Conservation (phyloP, 35 echinoderm and acorn worm genomes). For the Chiridota heheva region DNA sequence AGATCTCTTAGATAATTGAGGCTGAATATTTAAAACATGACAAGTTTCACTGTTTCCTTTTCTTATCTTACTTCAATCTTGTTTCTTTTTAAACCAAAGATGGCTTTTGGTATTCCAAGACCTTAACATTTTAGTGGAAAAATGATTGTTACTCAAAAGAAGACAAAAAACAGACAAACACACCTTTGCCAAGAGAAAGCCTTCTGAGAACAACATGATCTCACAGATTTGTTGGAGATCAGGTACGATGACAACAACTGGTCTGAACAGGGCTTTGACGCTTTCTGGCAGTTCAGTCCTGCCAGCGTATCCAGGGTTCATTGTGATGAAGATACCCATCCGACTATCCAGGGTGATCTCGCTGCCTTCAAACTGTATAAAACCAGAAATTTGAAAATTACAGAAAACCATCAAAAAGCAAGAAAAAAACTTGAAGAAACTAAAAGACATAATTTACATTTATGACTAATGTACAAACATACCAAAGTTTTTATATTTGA, state of each 20-base stretch:
- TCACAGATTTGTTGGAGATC: slow-evolving; percentile 98
- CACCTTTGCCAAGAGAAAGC: slow-evolving; percentile 97
- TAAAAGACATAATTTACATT: background rate
- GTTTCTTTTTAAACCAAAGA: too few relatives aligned
- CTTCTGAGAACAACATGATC: slow-evolving; percentile 98
- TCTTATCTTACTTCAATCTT: too few relatives aligned
- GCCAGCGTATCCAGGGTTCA: slow-evolving; percentile 99
- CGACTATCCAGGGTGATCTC: slow-evolving; percentile 96
- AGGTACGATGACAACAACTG: slow-evolving; percentile 97
- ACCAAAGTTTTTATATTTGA: too few relatives aligned
- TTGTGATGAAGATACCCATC: slow-evolving; percentile 99
- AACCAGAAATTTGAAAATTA: background rate
- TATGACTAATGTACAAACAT: too few relatives aligned
- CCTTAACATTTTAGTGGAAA: too few relatives aligned
- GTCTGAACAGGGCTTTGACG: slow-evolving; percentile 98
- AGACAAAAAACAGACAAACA: too few relatives aligned
- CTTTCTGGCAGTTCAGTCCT: slow-evolving; percentile 96
- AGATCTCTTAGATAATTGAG: too few relatives aligned
- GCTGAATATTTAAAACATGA: too few relatives aligned
- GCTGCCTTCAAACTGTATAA: slow-evolving; percentile 87
- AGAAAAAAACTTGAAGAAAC: background rate
- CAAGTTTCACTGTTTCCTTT: too few relatives aligned
- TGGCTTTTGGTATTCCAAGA: too few relatives aligned
- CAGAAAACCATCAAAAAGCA: background rate
- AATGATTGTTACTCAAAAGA: too few relatives aligned